Evolutionary conservation across 1,140 invertebrate species (phyloP), one percentile per base, ranked within the genome.

Genomic region (Drosophila nigrodunni): DNA sequence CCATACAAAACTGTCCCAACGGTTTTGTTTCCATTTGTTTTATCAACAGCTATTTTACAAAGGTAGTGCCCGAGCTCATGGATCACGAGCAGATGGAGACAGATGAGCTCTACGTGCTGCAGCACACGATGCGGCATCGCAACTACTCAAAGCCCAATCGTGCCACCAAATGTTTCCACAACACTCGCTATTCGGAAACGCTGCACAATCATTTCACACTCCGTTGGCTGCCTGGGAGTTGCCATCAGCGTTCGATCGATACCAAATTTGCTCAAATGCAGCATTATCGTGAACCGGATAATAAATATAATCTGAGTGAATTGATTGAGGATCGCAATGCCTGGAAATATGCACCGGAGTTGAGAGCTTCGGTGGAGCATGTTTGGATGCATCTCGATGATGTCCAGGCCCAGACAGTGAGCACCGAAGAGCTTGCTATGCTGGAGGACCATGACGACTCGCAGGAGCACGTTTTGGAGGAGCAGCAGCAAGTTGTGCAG

Each of bases 161-260:
- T 2, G 80, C 82, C 11, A 90, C 87, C 5, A 91, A 92, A 46
- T 91, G 90, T 7, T 82, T 92, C 2, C 90, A 92, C 54, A 80
- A 82, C 25, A 73, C 80, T 0, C 67, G 67, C 3, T 59, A 69
- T 7, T 83, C 90, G 7, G 18, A 85, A 10, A 78, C 77, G 3
- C 50, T 90, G 39, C 90, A 92, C 47, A 92, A 92, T 57, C 90
- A 92, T 34, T 92, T 75, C 3, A 68, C 86, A 0, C 55, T 91
- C 7, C 57, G 71, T 39, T 83, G 70, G 70, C 70, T 83, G 13
- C 25, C 54, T 0, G 78, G 64, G 0, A 69, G 25, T 7, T 88
- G 88, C 8, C 34, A 13, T 6, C 44, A 74, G 0, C 70, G 59
- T 2, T 66, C 82, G 0, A 1, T 88, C 0, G n/a, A 69, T 37